Conservation (phyloP, 2,113 vertebrate species). For the Catharus bicknelli region DNA sequence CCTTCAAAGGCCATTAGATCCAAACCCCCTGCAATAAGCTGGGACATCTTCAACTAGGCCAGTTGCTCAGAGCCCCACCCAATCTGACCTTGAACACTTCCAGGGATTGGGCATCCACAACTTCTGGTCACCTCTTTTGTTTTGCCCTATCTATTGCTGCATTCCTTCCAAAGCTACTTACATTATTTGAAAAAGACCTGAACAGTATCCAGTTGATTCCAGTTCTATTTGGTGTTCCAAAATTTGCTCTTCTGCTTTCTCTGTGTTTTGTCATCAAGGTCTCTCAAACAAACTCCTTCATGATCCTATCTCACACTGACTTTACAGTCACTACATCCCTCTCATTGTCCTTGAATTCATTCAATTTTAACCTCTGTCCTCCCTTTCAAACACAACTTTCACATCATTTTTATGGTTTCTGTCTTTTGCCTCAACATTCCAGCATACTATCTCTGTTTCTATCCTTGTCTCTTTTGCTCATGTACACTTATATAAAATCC, state of each 20-base stretch:
- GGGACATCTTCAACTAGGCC: not conserved
- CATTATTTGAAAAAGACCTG: not conserved
- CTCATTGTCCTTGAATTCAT: not conserved
- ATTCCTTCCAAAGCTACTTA: not conserved
- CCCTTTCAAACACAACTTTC: not conserved
- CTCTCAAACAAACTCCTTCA: not conserved
- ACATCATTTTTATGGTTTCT: not conserved
- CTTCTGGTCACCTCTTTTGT: not conserved
- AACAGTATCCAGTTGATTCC: not conserved
- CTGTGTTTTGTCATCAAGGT: not conserved
- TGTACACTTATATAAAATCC: not conserved
- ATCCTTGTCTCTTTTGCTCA: not conserved
- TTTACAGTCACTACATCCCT: not conserved
- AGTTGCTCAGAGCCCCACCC: not conserved
- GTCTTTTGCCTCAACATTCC: not conserved
- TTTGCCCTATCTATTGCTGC: not conserved
- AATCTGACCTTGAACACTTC: not conserved
- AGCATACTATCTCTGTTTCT: not conserved
- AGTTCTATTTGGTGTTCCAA: not conserved
- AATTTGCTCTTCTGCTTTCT: not conserved
- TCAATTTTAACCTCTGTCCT: not conserved
- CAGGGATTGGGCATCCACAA: not conserved
- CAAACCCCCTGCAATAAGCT: not conserved
- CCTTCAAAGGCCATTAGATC: not conserved
- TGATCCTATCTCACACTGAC: not conserved